Conservation (phyloP, 2,797 vertebrate species). For the Hemitrygon akajei region DNA sequence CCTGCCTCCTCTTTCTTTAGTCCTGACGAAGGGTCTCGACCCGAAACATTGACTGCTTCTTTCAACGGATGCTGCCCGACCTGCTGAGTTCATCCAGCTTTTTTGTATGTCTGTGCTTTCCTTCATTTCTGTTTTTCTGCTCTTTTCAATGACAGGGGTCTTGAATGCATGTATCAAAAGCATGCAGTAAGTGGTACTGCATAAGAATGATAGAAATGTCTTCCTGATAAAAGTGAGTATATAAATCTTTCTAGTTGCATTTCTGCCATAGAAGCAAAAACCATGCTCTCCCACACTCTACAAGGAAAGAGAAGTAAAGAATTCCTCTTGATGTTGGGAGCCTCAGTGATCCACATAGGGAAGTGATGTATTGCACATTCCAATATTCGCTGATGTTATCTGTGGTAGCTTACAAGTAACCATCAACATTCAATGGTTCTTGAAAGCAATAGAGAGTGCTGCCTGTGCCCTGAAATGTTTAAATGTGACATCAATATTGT, state of each 20-base stretch:
- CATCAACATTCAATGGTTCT: background rate
- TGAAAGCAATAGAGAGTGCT: background rate
- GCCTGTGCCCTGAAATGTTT: background rate
- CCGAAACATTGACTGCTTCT: no score
- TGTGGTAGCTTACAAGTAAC: background rate
- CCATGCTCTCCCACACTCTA: background rate
- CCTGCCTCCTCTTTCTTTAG: no score
- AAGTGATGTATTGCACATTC: background rate
- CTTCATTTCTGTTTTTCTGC: no score
- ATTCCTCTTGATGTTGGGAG: background rate
- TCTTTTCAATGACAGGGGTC: no score
- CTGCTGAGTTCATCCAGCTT: no score
- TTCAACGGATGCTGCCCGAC: no score
- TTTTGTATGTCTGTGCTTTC: no score
- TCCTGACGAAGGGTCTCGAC: no score
- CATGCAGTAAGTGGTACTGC: background rate
- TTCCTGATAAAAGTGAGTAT: background rate
- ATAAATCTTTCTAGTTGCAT: background rate
- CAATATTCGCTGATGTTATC: background rate
- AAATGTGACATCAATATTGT: background rate
- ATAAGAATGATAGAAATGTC: background rate
- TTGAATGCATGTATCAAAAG: no score
- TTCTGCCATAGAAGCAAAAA: background rate
- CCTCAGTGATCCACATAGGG: background rate
- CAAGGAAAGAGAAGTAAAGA: background rate